Conservation (phyloP, 1,140 invertebrate genomes). For the Bombyx mori region ASM3026992v2 NC_085115.1:9207001-9207500, state of each 20-base stretch:
- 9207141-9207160: slow-evolving; percentile 40
- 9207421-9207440: neutral
- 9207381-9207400: neutral
- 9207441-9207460: neutral
- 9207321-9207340: slow-evolving; percentile 46
- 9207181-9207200: slow-evolving; percentile 21
- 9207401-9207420: neutral
- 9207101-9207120: neutral
- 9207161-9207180: slow-evolving; percentile 31
- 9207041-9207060: too few relatives aligned
- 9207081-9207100: too few relatives aligned
- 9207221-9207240: slow-evolving; percentile 43
- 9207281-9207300: slow-evolving; percentile 51
- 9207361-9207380: too few relatives aligned
- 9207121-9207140: too few relatives aligned
- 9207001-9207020: too few relatives aligned
- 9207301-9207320: slow-evolving; percentile 39
- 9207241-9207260: slow-evolving; percentile 46
- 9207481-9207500: neutral
- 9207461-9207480: neutral
- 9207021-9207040: too few relatives aligned
- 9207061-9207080: too few relatives aligned
- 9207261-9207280: slow-evolving; percentile 43
- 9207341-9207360: neutral
- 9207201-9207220: slow-evolving; percentile 25